Percentiles rank a stretch among this genome's conserved stretches.
Evolutionary conservation across 2,797 vertebrate species (phyloP).

Genomic region (Cryptoprocta ferox): DNA sequence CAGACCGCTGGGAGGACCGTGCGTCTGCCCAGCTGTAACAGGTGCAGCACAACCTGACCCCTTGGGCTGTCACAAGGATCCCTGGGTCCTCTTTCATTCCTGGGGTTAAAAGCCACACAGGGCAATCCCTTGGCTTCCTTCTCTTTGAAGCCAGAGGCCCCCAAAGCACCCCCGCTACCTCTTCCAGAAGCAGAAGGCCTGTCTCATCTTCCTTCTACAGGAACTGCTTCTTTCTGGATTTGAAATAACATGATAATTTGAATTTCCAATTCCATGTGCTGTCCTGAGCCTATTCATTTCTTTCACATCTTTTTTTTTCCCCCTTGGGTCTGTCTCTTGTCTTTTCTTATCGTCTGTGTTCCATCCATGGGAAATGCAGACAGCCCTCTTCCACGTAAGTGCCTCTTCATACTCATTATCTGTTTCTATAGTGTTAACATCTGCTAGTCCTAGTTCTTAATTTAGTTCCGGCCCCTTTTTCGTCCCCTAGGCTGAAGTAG

Average conservation of each 20-base stretch:
- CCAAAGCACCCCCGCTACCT: neutral
- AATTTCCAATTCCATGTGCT: slow-evolving; percentile 79
- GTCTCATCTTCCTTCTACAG: slow-evolving; percentile 50
- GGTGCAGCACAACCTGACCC: no score
- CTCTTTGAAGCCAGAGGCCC: neutral
- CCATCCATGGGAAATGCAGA: slow-evolving; percentile 93
- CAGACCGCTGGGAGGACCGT: neutral
- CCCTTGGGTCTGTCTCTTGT: slow-evolving; percentile 86
- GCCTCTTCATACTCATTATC: slow-evolving; percentile 85
- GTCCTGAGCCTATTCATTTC: slow-evolving; percentile 83
- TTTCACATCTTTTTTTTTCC: slow-evolving; percentile 89
- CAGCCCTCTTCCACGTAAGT: slow-evolving; percentile 94
- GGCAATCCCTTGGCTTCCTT: neutral
- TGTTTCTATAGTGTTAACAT: slow-evolving; percentile 83
- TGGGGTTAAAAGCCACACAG: neutral
- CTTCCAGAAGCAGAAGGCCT: neutral
- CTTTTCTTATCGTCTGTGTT: slow-evolving; percentile 91
- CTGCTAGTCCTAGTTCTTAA: slow-evolving; percentile 79
- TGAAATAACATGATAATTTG: slow-evolving; percentile 69
- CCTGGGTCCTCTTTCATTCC: neutral
- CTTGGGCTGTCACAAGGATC: neutral
- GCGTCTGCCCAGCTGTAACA: neutral
- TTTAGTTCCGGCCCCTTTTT: slow-evolving; percentile 74
- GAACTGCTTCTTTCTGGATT: slow-evolving; percentile 68
- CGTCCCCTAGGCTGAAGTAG: slow-evolving; percentile 72